Conservation (phyloP, 2,888 invertebrate genomes). For the Temnothorax ravouxi region DNA sequence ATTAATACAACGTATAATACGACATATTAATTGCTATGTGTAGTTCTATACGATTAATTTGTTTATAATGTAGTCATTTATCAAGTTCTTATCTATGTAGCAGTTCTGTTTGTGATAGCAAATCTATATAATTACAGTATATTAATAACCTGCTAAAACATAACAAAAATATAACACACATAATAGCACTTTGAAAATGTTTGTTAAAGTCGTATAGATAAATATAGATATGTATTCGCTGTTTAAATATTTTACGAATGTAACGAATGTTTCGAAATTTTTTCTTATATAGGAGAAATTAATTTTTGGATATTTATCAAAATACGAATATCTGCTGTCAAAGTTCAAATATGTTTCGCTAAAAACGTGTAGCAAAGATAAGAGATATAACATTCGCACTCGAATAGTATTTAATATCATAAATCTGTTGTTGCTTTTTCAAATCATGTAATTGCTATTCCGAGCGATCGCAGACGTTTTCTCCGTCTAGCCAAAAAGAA, state of each 20-base stretch:
- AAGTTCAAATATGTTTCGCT: neutral
- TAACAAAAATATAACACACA: neutral
- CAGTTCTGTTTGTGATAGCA: neutral
- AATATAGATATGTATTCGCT: neutral
- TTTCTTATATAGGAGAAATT: neutral
- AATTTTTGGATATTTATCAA: neutral
- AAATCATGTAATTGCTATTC: slow-evolving; percentile 41
- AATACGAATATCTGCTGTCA: neutral
- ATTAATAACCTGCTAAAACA: neutral
- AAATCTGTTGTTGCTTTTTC: slow-evolving; percentile 27
- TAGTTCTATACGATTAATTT: slow-evolving; percentile 11
- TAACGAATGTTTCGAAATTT: neutral
- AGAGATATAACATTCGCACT: neutral
- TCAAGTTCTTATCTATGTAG: slow-evolving; percentile 15
- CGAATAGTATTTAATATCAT: slow-evolving; percentile 23
- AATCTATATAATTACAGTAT: slow-evolving; percentile 12
- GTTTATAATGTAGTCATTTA: neutral
- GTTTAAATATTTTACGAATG: neutral
- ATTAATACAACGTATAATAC: slow-evolving; percentile 1
- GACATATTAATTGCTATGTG: slow-evolving; percentile 6
- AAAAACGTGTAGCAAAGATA: neutral
- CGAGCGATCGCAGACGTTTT: slow-evolving; percentile 25
- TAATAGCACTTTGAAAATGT: neutral
- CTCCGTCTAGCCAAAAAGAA: slow-evolving; percentile 31
- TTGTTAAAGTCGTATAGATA: neutral